Base-by-base conservation (phyloP, 2,888 invertebrate species). In the Harpagoxenus sublaevis region DNA sequence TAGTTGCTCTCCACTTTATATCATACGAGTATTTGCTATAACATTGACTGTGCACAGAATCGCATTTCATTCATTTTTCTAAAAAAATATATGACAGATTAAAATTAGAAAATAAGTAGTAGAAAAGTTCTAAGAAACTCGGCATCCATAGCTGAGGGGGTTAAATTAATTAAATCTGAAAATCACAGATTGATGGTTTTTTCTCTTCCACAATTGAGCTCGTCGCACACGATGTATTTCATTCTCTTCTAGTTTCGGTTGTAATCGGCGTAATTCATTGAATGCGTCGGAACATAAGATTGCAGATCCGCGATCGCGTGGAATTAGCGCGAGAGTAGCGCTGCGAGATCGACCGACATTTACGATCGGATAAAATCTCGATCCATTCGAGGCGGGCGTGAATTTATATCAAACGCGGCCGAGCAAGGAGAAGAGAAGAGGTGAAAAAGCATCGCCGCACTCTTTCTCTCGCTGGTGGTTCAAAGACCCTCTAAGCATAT, bases 401-500 rank as follows among this genome's bases (percentile, higher is more conserved):
- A 83, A 66, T 78, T 60, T 48, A 79, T 81, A 79, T 79, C 28
- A n/a, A 55, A 66, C 31, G 48, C 39, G 39, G 48, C 57, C 12
- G 9, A 39, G 68, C 12, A 62, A 42, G n/a, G n/a, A n/a, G 15
- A 18, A 60, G 35, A 31, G n/a, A 70, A 57, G 18, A 28, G 39
- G 8, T n/a, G 45, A 79, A 70, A 73, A 60, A 79, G 18, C 48
- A 8, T 12, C n/a, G n/a, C 23, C 45, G 45, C 66, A 8, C 48
- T 79, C 79, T 60, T 35, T 60, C 35, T 48, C 57, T 28, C 12
- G 18, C n/a, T 1, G 31, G 9, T 53, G 63, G 88, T 88, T 88
- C 87, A 87, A 78, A 68, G 87, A 87, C 83, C 87, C 79, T 65
- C 84, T 83, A 87, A 87, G 63, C 66, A 82, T 87, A 87, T 85